Evolutionary conservation across 2,113 vertebrate genomes (phyloP).

Genomic region (Morone chrysops): DNA sequence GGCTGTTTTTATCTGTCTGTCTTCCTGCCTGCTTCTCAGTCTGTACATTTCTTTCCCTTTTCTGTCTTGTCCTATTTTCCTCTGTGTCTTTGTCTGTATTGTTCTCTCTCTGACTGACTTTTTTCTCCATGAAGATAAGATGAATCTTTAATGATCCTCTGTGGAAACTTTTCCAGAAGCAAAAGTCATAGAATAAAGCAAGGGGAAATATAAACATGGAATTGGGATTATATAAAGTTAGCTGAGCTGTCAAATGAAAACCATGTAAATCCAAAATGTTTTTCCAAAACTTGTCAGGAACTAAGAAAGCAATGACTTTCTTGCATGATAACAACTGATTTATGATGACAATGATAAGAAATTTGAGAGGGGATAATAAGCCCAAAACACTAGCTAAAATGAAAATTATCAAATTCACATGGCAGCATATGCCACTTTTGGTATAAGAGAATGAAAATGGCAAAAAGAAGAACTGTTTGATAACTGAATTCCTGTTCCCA

Average conservation of each 20-base stretch:
- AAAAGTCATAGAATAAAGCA: conserved; percentile 41
- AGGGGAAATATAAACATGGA: conserved; percentile 38
- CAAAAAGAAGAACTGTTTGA: not conserved
- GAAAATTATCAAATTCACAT: not conserved
- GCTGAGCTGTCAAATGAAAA: conserved; percentile 28
- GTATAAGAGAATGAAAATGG: not conserved
- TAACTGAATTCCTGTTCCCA: not conserved
- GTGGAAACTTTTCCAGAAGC: conserved; percentile 61
- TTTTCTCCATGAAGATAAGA: conserved; percentile 56
- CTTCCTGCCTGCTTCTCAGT: conserved; percentile 47
- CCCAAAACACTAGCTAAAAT: not conserved
- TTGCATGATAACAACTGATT: not conserved
- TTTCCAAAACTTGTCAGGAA: conserved; percentile 29
- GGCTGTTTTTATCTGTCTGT: conserved; percentile 56
- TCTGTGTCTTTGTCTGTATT: conserved; percentile 48
- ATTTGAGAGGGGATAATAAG: not conserved
- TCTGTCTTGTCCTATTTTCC: conserved; percentile 73
- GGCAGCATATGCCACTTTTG: not conserved
- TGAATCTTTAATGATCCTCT: conserved; percentile 75
- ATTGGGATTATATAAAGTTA: conserved; percentile 41
- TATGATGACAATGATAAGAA: not conserved
- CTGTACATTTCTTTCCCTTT: conserved; percentile 40
- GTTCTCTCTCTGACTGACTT: conserved; percentile 59
- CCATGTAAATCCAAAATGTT: conserved; percentile 12
- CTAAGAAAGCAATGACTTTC: conserved; percentile 1